These are phyloP conservation scores for human DNA, from an alignment of 2,113 vertebrate species.

Conservation along the genomic window DNA sequence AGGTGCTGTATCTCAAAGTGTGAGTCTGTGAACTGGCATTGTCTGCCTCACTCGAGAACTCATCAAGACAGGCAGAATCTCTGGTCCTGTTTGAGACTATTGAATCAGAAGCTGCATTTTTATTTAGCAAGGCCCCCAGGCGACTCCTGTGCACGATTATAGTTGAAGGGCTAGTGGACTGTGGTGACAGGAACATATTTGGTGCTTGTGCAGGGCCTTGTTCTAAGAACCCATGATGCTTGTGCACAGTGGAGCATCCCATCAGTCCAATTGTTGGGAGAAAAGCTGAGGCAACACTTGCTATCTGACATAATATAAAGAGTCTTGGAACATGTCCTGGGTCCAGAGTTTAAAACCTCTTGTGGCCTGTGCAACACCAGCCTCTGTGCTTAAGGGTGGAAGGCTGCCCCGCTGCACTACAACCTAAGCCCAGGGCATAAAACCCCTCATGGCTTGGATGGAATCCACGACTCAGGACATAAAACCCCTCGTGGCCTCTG, in stretches of 20 bases:
- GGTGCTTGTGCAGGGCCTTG: neutral
- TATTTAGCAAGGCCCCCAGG: neutral
- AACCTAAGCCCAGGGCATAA: too few relatives aligned
- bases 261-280: too few relatives aligned
- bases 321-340: too few relatives aligned
- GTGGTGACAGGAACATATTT: rapidly evolving
- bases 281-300: too few relatives aligned
- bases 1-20: neutral
- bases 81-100: neutral
- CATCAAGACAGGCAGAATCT: neutral
- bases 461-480: too few relatives aligned
- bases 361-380: too few relatives aligned
- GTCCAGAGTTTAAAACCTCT: too few relatives aligned
- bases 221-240: neutral
- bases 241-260: neutral
- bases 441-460: too few relatives aligned
- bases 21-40: neutral
- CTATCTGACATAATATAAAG: too few relatives aligned
- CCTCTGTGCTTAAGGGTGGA: too few relatives aligned
- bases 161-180: neutral
- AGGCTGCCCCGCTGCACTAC: too few relatives aligned
- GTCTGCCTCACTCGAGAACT: neutral
- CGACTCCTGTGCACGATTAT: neutral
- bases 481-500: too few relatives aligned
- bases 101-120: neutral